Conservation (phyloP, 2,888 invertebrate species). For the Amblyteles armatorius region DNA sequence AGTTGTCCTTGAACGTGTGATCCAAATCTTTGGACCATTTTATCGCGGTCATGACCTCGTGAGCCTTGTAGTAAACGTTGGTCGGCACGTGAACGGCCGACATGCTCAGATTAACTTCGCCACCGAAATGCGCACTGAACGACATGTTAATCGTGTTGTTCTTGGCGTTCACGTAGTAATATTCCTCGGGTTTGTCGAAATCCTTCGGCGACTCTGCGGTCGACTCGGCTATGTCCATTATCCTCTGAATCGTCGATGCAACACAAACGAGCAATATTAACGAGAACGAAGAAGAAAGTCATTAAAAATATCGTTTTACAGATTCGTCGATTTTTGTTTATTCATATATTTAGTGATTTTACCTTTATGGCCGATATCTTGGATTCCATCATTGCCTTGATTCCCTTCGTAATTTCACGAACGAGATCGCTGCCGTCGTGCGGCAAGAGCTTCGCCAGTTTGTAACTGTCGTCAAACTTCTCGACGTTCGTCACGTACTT, state of each 20-base stretch:
- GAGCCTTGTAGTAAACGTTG: slow-evolving; percentile 96
- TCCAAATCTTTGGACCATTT: slow-evolving; percentile 98
- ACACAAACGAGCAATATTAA: not conserved
- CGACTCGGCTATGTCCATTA: slow-evolving; percentile 95
- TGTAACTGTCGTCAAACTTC: slow-evolving; percentile 93
- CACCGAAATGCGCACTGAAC: slow-evolving; percentile 91
- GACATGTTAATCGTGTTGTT: slow-evolving; percentile 87
- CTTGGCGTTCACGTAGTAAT: slow-evolving; percentile 81
- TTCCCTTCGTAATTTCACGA: slow-evolving; percentile 93
- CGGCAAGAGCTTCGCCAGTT: slow-evolving; percentile 90
- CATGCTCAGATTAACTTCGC: slow-evolving; percentile 89
- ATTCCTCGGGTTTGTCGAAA: slow-evolving; percentile 77
- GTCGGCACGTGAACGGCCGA: slow-evolving; percentile 98
- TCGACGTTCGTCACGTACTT: slow-evolving; percentile 92
- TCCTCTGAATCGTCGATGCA: slow-evolving; percentile 86
- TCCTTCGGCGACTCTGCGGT: slow-evolving; percentile 88
- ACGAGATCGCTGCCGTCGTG: slow-evolving; percentile 92
- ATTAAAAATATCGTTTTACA: not conserved
- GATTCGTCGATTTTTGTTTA: not conserved
- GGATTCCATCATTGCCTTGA: slow-evolving; percentile 94
- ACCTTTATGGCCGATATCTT: slow-evolving; percentile 95
- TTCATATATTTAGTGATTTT: slow-evolving; percentile 70
- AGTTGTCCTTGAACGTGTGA: slow-evolving; percentile 94
- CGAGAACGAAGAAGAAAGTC: not conserved
- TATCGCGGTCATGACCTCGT: slow-evolving; percentile 95